phyloP scores from a whole-genome alignment of 2,888 invertebrate species.

The Odontothrips loti region DNA sequence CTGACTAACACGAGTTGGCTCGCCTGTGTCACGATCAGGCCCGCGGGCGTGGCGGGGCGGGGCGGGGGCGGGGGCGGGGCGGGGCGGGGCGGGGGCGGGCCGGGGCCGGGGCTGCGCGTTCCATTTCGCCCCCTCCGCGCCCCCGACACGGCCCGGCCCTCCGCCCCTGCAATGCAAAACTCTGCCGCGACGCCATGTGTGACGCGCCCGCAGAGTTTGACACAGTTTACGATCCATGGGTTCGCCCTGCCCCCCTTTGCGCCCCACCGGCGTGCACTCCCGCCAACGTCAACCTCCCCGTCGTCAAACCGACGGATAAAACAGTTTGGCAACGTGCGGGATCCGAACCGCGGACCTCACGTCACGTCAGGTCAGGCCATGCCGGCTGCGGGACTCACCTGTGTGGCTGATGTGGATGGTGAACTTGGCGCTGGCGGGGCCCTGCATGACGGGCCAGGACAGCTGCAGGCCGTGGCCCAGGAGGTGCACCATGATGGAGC shows the following conservation, averaged over 20 bases:
- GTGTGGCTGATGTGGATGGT: slow-evolving; percentile 18
- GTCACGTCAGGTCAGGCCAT: background rate
- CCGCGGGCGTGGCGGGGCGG: too few relatives aligned
- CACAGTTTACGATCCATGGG: slow-evolving; percentile 17
- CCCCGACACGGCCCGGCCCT: too few relatives aligned
- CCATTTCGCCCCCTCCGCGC: too few relatives aligned
- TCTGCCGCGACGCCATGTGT: background rate
- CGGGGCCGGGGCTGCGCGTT: too few relatives aligned
- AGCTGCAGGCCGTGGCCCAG: slow-evolving; percentile 69
- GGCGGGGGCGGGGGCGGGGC: too few relatives aligned
- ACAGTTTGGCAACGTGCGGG: too few relatives aligned
- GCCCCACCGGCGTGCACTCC: background rate
- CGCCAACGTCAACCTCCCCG: too few relatives aligned
- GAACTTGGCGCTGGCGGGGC: background rate
- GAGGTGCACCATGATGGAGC: slow-evolving; percentile 66
- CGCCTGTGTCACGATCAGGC: too few relatives aligned
- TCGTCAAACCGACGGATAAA: background rate
- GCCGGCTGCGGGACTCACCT: background rate
- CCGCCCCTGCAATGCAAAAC: background rate
- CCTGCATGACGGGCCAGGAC: slow-evolving; percentile 45
- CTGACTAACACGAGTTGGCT: too few relatives aligned
- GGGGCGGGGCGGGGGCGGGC: too few relatives aligned
- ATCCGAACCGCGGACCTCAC: too few relatives aligned
- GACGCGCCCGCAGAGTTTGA: background rate
- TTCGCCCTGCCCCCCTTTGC: background rate